Base-by-base conservation (phyloP, 1,140 invertebrate genomes). In the Dreissena rostriformis region DNA sequence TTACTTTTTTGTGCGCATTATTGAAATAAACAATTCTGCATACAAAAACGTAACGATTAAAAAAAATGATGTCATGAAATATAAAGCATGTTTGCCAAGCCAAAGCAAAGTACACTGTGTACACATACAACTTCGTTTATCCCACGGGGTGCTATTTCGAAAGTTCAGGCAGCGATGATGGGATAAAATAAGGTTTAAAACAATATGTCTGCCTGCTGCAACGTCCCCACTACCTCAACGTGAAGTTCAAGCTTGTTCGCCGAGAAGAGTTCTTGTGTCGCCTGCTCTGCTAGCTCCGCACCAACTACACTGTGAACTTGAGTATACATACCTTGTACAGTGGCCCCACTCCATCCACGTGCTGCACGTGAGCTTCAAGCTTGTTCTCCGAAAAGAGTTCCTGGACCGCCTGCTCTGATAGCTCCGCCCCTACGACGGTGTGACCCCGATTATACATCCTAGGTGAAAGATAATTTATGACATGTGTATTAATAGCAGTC, bases 381-480 rank as follows among this genome's bases (percentile, higher is more conserved):
- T 57, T 57, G 26, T 80, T 26, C 49, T 80, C 77, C 0, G 29
- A 26, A 49, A 80, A 80, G 4, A 80, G 55, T 80, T 80, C 65
- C 52, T 71, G n/a, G 22, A 80, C 49, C 6, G 77, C 19, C 26
- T 68, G 66, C 29, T 80, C 77, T 19, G 67, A 65, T 39, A 80
- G 53, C 52, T 80, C 77, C 24, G 70, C 77, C 1, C 77, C 77
- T 70, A 66, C 55, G 0, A 80, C 77, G 22, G 51, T 80, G 49
- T 71, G 67, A 29, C 77, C 77, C 24, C 65, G 51, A 10, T 80
- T 49, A 52, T 80, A 80, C 66, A 80, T 71, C 77, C 77, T 80
- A 39, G 14, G 57, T 6, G 5, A 28, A 22, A 4, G 28, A 22
- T 26, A 22, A 67, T 67, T n/a, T 14, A 70, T 19, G 29, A 39